Percentiles rank a stretch among this genome's conserved stretches.
These are phyloP conservation scores for western clawed frog (Xenopus tropicalis) DNA, from an alignment of 2,113 vertebrate species.

Conservation along the genomic window DNA sequence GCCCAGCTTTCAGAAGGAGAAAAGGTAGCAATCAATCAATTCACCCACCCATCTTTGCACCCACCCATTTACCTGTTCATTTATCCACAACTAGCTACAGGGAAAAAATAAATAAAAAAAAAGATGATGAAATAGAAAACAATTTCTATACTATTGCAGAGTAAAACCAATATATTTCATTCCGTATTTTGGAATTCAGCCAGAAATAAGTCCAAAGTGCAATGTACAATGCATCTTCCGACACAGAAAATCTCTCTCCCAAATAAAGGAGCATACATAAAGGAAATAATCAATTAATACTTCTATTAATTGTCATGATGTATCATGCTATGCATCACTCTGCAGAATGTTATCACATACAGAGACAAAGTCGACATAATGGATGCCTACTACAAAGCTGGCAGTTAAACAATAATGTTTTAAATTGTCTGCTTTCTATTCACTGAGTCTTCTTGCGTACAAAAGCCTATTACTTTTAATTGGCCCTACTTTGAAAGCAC, in stretches of 20 bases:
- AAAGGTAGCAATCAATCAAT: no score
- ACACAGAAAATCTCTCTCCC: neutral
- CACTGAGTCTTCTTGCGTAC: neutral
- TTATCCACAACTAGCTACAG: no score
- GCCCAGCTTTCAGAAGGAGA: no score
- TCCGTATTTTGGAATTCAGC: no score
- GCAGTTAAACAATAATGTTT: neutral
- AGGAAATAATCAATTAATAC: neutral
- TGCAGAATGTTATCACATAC: neutral
- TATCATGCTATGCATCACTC: neutral
- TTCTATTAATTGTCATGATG: neutral
- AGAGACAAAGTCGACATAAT: neutral
- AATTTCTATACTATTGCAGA: no score
- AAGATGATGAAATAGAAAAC: no score
- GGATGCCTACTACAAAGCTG: neutral
- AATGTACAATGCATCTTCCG: no score
- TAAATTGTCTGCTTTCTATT: constrained; percentile 1
- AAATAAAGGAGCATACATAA: neutral
- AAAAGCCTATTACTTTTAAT: constrained; percentile 3
- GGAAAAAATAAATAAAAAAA: no score
- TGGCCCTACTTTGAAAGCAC: neutral
- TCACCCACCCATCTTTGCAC: no score
- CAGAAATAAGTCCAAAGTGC: no score
- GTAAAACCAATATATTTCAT: no score
- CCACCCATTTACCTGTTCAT: no score